A percentile compares a stretch with the other conserved stretches of the same genome.
phyloP scores from a whole-genome alignment of 2,888 invertebrate species.

The Drosophila longiperda region DNA sequence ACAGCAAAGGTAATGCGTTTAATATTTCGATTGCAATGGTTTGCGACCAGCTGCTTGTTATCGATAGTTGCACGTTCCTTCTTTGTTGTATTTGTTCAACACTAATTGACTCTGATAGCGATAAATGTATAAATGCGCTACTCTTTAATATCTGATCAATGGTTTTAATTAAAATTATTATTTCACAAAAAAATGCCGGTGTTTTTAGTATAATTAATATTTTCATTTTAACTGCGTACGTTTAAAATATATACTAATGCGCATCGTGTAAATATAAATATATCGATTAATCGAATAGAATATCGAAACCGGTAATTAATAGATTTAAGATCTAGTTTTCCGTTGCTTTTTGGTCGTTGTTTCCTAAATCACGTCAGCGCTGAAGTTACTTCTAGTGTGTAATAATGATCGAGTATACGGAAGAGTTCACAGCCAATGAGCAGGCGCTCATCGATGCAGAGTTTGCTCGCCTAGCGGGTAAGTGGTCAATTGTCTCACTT shows the following conservation, averaged over 20 bases:
- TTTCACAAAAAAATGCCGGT: background rate
- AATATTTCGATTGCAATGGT: background rate
- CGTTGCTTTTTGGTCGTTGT: conserved; percentile 12
- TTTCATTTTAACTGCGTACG: background rate
- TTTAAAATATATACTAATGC: background rate
- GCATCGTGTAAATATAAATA: background rate
- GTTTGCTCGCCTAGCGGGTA: conserved; percentile 73
- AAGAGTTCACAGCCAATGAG: conserved; percentile 68
- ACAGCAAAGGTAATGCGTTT: conserved; percentile 1
- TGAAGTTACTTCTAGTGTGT: conserved; percentile 1
- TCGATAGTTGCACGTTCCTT: conserved; percentile 24
- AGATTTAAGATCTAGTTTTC: conserved; percentile 22
- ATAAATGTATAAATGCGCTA: background rate
- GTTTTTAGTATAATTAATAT: background rate
- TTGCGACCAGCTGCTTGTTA: conserved; percentile 40
- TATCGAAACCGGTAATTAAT: background rate
- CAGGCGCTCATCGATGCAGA: conserved; percentile 65
- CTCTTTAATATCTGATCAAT: background rate
- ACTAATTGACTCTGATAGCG: background rate
- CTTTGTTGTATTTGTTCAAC: background rate
- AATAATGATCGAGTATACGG: conserved; percentile 40
- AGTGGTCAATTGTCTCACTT: conserved; percentile 41
- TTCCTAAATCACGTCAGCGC: conserved; percentile 16
- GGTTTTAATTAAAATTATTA: background rate
- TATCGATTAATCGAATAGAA: background rate